Evolutionary conservation across 2,113 vertebrate genomes (phyloP).

Genomic region (Irena cyanogastra): DNA sequence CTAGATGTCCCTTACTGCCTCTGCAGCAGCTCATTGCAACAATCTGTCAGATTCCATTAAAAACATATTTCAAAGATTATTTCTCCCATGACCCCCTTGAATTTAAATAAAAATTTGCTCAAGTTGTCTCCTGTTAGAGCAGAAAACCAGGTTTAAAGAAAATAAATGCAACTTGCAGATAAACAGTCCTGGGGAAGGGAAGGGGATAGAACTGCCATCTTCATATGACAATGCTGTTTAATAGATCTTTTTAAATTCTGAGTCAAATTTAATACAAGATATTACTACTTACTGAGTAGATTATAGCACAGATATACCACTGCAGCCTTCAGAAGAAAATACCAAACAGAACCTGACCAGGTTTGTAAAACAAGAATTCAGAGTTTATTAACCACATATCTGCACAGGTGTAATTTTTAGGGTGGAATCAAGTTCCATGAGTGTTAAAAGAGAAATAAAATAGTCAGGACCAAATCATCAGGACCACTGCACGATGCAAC

Average conservation of each 20-base stretch:
- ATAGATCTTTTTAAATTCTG: neutral
- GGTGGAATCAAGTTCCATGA: neutral
- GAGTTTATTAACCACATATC: neutral
- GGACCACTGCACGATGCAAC: accelerated
- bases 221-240: neutral
- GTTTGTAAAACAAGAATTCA: neutral
- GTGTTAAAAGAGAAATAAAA: neutral
- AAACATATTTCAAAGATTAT: neutral
- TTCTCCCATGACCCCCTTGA: neutral
- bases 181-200: neutral
- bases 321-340: neutral
- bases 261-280: neutral
- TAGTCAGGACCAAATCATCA: neutral
- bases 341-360: neutral
- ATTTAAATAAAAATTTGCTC: neutral
- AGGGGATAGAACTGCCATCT: neutral
- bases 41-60: neutral
- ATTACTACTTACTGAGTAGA: neutral
- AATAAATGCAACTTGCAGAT: neutral
- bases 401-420: neutral
- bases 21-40: neutral
- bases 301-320: neutral
- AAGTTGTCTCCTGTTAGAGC: neutral
- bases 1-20: neutral
- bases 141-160: neutral